These are phyloP conservation scores for Urocynchramus pylzowi DNA, from an alignment of 2,113 vertebrate genomes.

Conservation along the genomic window DNA sequence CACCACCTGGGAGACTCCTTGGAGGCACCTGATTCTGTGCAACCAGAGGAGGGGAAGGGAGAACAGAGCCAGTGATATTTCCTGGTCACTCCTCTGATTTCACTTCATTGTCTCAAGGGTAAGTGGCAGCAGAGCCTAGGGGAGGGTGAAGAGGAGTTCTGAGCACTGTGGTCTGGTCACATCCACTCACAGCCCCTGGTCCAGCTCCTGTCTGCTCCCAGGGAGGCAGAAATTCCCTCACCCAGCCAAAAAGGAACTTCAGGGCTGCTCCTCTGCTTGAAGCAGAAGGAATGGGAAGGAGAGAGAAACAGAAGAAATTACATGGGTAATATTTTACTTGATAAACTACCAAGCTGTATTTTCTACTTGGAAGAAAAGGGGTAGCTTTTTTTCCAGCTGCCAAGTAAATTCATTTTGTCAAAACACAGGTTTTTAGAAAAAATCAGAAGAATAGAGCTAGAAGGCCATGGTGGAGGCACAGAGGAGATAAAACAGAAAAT, in stretches of 20 bases:
- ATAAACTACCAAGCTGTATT: not conserved
- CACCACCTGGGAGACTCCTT: not conserved
- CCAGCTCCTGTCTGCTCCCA: rapidly evolving
- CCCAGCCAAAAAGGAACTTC: not conserved
- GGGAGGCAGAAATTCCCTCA: not conserved
- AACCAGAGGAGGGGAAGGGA: not conserved
- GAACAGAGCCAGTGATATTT: not conserved
- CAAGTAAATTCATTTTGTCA: not conserved
- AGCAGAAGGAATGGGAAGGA: not conserved
- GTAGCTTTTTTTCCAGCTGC: not conserved
- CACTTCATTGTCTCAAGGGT: not conserved
- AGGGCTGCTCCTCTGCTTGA: not conserved
- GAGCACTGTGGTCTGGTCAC: not conserved
- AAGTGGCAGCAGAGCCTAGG: not conserved
- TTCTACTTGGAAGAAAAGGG: not conserved
- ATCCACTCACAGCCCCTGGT: not conserved
- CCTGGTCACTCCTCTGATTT: not conserved
- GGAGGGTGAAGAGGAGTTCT: not conserved
- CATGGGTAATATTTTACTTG: not conserved
- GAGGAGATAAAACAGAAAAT: not conserved
- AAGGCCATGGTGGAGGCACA: not conserved
- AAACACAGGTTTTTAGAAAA: not conserved
- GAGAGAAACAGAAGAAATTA: not conserved
- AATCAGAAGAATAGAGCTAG: not conserved
- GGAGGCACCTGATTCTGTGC: not conserved